phyloP scores from a whole-genome alignment of 2,797 vertebrate species.

The Chelon auratus region DNA sequence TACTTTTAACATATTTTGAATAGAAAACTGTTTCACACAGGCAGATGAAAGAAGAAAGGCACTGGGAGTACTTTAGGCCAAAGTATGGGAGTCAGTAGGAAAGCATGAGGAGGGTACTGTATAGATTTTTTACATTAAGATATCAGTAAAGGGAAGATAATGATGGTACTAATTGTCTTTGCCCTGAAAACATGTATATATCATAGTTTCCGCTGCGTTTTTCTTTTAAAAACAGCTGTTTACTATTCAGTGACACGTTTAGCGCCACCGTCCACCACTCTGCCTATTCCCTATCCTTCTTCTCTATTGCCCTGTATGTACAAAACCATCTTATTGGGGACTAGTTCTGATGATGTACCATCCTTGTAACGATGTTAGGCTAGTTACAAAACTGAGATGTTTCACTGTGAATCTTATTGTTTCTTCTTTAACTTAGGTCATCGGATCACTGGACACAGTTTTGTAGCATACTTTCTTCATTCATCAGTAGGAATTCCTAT shows the following conservation, averaged over 20 bases:
- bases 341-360: conserved; percentile 22
- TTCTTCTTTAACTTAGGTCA: conserved; percentile 37
- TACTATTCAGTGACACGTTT: conserved; percentile 16
- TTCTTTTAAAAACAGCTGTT: conserved; percentile 18
- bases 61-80: not conserved
- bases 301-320: conserved; percentile 23
- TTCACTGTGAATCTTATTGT: conserved; percentile 59
- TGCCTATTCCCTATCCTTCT: not conserved
- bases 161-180: conserved; percentile 13
- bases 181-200: conserved; percentile 50
- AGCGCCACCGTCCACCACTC: conserved; percentile 15
- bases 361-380: conserved; percentile 28
- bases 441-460: conserved; percentile 2
- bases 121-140: conserved; percentile 31
- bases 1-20: not conserved
- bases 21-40: not conserved
- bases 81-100: conserved; percentile 17
- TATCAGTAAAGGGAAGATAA: conserved; percentile 7
- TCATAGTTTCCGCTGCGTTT: conserved; percentile 32
- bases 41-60: not conserved
- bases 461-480: conserved; percentile 8
- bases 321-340: conserved; percentile 13
- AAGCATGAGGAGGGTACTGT: conserved; percentile 3
- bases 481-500: conserved; percentile 8
- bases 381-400: conserved; percentile 54